A percentile compares a stretch with the other conserved stretches of the same genome.
phyloP scores from a whole-genome alignment of 2,113 vertebrate species.

The Porphyrio hochstetteri region DNA sequence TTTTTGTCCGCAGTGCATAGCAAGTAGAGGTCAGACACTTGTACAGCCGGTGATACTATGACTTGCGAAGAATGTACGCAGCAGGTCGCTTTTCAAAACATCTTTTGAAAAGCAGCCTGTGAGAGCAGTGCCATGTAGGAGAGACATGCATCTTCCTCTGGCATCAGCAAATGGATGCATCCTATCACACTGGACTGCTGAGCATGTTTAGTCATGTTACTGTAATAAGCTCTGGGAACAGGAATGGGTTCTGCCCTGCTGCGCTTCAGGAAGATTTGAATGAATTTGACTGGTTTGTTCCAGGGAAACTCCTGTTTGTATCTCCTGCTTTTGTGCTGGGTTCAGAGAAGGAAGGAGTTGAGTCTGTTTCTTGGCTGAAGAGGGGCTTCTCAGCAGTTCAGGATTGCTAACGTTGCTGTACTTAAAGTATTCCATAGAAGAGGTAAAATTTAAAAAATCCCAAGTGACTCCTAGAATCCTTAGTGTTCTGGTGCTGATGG shows the following conservation, averaged over 20 bases:
- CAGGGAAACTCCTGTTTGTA: not conserved
- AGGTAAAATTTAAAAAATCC: not conserved
- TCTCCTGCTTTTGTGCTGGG: not conserved
- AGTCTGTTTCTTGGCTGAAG: not conserved
- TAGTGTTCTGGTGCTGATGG: not conserved
- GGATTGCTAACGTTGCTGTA: not conserved
- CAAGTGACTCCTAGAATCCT: not conserved
- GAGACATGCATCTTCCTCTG: constrained; percentile 55
- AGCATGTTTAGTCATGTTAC: constrained; percentile 42
- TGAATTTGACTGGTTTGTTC: constrained; percentile 49
- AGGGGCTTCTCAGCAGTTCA: not conserved
- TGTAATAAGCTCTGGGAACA: constrained; percentile 41
- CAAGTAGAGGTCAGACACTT: constrained; percentile 59
- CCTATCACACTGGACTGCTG: constrained; percentile 39
- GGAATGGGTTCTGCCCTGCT: constrained; percentile 32
- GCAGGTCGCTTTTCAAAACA: constrained; percentile 60
- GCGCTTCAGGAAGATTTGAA: constrained; percentile 2
- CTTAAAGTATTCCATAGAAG: not conserved
- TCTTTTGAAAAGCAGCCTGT: constrained; percentile 54
- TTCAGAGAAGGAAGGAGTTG: not conserved
- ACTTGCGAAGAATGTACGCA: constrained; percentile 61
- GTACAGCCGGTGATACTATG: constrained; percentile 44
- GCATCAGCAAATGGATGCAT: constrained; percentile 57
- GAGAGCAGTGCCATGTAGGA: constrained; percentile 39
- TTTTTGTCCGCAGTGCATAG: constrained; percentile 46